Evolutionary conservation across 2,113 vertebrate genomes (phyloP), one percentile per base, ranked within the genome.

Genomic region (Edolisoma coerulescens): DNA sequence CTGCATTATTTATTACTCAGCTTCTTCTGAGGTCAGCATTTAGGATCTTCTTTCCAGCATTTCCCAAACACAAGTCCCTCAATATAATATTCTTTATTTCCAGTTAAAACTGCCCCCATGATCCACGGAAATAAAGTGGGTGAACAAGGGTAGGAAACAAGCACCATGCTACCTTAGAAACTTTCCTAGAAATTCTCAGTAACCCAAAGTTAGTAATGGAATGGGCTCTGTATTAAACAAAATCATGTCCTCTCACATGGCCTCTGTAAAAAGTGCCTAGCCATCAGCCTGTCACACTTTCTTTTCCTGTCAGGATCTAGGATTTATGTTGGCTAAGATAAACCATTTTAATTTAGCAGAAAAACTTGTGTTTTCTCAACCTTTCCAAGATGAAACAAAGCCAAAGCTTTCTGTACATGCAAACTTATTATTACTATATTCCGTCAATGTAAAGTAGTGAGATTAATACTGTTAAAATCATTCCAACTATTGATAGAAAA

Each of bases 221-320:
- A 8, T 45, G 8, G 22, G 7, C 41, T 83, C 17, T 53, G 41
- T 86, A 63, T 65, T 49, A 74, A 50, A 47, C 2, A 61, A 74
- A 73, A 67, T 63, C 0, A 53, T 80, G 2, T 13, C 7, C 4
- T 12, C 32, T 71, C 12, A 8, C 2, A 6, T 12, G 3, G 3
- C 6, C 4, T 61, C 22, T 35, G 6, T 54, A 68, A 78, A 70
- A 82, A 21, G 0, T 54, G 11, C 9, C 23, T 47, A 75, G 6
- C 11, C 16, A 52, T 65, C 27, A 64, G 22, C 5, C 26, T 52
- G 19, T 33, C 9, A 18, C 5, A 18, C 8, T 54, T 79, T 22
- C 6, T 74, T 61, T 77, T 64, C 4, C 26, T 65, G 18, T 35
- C 49, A 57, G 20, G 5, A 9, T 79, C 17, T 71, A 61, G 26